Evolutionary conservation across 2,113 vertebrate genomes (phyloP).

Genomic region (Alectura lathami): DNA sequence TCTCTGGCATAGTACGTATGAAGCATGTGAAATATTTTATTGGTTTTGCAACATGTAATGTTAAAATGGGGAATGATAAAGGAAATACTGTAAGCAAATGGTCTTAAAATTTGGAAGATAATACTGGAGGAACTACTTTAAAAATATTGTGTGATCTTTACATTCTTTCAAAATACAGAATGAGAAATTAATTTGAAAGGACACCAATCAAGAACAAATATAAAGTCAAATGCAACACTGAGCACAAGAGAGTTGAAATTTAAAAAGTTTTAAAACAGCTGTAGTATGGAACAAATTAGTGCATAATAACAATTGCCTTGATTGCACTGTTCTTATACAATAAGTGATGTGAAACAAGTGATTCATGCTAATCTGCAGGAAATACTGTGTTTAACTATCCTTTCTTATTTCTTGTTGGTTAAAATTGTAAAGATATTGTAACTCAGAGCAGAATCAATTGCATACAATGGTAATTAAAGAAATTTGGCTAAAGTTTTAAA

Average conservation of each 20-base stretch:
- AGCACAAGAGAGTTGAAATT: not conserved
- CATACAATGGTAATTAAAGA: too few relatives aligned
- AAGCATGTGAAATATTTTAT: not conserved
- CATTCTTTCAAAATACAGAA: not conserved
- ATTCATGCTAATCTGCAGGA: not conserved
- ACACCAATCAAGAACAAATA: not conserved
- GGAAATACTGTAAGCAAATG: not conserved
- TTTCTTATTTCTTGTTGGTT: not conserved
- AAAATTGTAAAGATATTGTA: not conserved
- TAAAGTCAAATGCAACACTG: not conserved
- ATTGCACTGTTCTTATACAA: not conserved
- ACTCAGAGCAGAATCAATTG: too few relatives aligned
- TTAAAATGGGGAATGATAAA: not conserved
- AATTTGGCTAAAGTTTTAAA: too few relatives aligned
- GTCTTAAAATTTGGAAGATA: not conserved
- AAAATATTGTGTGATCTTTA: not conserved
- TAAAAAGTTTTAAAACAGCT: not conserved
- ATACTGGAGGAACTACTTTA: not conserved
- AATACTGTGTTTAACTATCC: not conserved
- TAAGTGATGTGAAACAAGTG: not conserved
- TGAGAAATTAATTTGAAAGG: not conserved
- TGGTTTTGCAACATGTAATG: not conserved
- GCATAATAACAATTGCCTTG: not conserved
- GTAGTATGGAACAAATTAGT: not conserved
- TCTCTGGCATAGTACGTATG: not conserved